These are phyloP conservation scores for Dolichoris vasculosae DNA, from an alignment of 1,140 invertebrate genomes.

Conservation along the genomic window DNA sequence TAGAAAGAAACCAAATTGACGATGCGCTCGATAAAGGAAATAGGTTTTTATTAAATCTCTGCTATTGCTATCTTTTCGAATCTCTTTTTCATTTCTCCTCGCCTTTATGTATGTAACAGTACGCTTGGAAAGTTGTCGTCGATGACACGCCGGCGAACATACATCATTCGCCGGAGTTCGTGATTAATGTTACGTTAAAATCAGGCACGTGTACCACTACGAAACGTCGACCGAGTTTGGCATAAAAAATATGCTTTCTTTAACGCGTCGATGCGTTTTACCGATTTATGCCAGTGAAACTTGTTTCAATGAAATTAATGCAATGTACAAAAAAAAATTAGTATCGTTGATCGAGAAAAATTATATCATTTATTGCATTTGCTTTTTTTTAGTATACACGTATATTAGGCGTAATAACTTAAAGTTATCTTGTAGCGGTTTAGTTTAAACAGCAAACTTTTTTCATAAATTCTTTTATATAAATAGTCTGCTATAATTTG, in stretches of 20 bases:
- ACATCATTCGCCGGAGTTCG: no score
- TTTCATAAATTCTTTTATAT: not conserved
- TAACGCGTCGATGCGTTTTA: not conserved
- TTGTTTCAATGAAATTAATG: not conserved
- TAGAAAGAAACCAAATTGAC: not conserved
- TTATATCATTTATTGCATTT: not conserved
- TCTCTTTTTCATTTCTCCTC: not conserved
- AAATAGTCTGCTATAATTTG: not conserved
- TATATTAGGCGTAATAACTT: not conserved
- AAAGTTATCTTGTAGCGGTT: not conserved
- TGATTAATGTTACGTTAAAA: not conserved
- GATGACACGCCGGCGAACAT: not conserved
- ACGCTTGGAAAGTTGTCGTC: not conserved
- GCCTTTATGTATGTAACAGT: not conserved
- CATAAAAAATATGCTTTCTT: no score
- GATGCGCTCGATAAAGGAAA: not conserved
- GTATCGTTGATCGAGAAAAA: no score
- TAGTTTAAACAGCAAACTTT: not conserved
- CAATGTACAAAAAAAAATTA: not conserved
- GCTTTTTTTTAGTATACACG: not conserved
- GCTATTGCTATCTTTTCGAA: not conserved
- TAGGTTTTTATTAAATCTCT: constrained; percentile 1
- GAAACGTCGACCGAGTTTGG: not conserved
- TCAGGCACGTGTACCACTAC: not conserved
- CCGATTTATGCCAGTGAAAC: not conserved